Conservation (phyloP, 1,140 invertebrate species). For the Drosophila willistoni region DNA sequence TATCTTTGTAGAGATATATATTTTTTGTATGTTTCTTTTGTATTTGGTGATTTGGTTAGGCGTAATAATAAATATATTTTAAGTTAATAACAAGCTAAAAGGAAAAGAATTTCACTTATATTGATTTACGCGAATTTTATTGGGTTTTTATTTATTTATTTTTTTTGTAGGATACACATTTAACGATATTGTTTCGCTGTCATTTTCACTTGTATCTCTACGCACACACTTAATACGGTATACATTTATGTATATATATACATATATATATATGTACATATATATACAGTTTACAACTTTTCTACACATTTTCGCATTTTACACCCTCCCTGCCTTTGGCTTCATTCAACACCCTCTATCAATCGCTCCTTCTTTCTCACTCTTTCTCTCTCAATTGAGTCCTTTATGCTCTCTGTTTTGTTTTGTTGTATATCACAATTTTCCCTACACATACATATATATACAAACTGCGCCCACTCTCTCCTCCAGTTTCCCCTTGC, state of each 20-base stretch:
- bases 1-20: constrained; percentile 11
- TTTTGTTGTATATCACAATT: constrained; percentile 25
- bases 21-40: background rate
- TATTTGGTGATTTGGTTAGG: constrained; percentile 5
- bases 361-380: background rate
- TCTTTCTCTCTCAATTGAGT: constrained; percentile 6
- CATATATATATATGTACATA: background rate
- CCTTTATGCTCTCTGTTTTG: constrained; percentile 20
- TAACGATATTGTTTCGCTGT: background rate
- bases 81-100: background rate
- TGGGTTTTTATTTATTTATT: background rate
- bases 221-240: background rate
- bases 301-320: constrained; percentile 15
- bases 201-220: background rate
- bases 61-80: constrained; percentile 14
- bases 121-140: background rate
- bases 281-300: constrained; percentile 27
- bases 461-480: background rate
- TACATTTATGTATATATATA: background rate
- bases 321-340: background rate
- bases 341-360: background rate
- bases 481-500: background rate
- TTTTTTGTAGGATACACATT: background rate
- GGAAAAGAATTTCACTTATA: background rate
- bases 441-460: constrained; percentile 33